Evolutionary conservation across 2,797 vertebrate genomes (phyloP).

Genomic region (Melanotaenia pygmaea): DNA sequence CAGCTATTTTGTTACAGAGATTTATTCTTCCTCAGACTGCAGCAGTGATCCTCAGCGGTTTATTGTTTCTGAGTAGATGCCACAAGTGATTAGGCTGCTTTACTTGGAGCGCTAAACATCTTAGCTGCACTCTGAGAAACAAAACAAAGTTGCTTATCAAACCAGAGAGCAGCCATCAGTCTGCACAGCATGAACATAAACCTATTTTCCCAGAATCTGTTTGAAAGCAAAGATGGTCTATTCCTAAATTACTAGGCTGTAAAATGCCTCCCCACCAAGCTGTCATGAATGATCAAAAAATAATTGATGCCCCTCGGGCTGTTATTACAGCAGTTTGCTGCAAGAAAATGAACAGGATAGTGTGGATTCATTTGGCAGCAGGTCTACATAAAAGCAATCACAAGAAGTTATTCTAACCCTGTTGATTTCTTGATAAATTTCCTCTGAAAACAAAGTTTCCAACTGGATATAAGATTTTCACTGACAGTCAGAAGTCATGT

Average conservation of each 20-base stretch:
- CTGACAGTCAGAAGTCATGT: not conserved
- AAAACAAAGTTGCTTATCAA: constrained; percentile 53
- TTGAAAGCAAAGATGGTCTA: constrained; percentile 44
- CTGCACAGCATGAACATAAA: constrained; percentile 28
- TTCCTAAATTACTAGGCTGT: constrained; percentile 58
- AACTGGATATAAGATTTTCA: constrained; percentile 5
- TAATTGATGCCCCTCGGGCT: constrained; percentile 34
- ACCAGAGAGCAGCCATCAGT: constrained; percentile 50
- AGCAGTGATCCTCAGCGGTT: constrained; percentile 49
- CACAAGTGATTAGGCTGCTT: constrained; percentile 61
- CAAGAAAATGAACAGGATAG: constrained; percentile 42
- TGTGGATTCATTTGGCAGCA: constrained; percentile 41
- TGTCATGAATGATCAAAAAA: constrained; percentile 55
- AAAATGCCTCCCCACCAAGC: constrained; percentile 54
- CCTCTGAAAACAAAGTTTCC: constrained; percentile 30
- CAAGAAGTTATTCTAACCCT: constrained; percentile 13
- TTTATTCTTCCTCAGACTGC: constrained; percentile 49
- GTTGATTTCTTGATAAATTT: constrained; percentile 24
- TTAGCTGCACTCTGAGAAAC: constrained; percentile 51
- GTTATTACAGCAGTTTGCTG: constrained; percentile 53
- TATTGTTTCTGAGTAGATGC: constrained; percentile 65
- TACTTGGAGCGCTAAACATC: constrained; percentile 53
- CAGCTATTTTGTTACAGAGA: constrained; percentile 45
- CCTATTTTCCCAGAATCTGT: constrained; percentile 54
- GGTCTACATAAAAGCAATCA: constrained; percentile 40